Conservation (phyloP, 2,888 invertebrate genomes). For the Limnephilus marmoratus region DNA sequence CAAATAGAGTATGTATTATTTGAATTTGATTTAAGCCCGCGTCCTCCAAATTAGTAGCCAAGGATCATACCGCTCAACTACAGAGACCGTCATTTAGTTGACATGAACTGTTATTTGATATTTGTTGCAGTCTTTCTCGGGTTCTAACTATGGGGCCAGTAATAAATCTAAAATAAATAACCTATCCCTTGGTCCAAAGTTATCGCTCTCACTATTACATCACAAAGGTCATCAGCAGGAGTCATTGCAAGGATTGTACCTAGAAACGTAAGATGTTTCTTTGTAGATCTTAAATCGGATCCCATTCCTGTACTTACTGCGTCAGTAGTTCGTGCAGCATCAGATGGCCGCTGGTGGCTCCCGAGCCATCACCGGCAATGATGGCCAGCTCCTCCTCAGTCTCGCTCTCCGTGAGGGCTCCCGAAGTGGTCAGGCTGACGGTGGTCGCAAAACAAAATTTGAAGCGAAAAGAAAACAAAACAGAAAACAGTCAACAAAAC, state of each 20-base stretch:
- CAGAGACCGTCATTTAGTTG: no score
- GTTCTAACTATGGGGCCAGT: no score
- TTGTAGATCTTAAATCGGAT: neutral
- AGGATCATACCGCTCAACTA: no score
- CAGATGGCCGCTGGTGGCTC: slow-evolving; percentile 76
- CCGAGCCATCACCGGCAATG: slow-evolving; percentile 71
- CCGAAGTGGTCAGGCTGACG: slow-evolving; percentile 74
- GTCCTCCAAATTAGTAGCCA: no score
- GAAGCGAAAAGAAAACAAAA: slow-evolving; percentile 1
- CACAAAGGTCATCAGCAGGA: neutral
- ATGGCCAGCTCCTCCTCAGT: slow-evolving; percentile 83
- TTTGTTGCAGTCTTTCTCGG: no score
- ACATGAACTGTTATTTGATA: no score
- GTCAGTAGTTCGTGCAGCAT: slow-evolving; percentile 71
- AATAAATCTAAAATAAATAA: no score
- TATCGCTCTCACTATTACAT: neutral
- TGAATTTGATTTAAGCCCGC: no score
- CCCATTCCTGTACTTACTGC: slow-evolving; percentile 67
- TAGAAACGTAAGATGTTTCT: neutral
- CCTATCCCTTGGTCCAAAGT: neutral
- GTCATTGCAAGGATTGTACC: neutral
- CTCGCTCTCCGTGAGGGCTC: slow-evolving; percentile 84
- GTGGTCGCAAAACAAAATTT: slow-evolving; percentile 48
- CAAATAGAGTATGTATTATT: no score
- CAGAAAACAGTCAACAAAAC: slow-evolving; percentile 44